phyloP scores from a whole-genome alignment of 2,113 vertebrate genomes.

The Noturus placidus region DNA sequence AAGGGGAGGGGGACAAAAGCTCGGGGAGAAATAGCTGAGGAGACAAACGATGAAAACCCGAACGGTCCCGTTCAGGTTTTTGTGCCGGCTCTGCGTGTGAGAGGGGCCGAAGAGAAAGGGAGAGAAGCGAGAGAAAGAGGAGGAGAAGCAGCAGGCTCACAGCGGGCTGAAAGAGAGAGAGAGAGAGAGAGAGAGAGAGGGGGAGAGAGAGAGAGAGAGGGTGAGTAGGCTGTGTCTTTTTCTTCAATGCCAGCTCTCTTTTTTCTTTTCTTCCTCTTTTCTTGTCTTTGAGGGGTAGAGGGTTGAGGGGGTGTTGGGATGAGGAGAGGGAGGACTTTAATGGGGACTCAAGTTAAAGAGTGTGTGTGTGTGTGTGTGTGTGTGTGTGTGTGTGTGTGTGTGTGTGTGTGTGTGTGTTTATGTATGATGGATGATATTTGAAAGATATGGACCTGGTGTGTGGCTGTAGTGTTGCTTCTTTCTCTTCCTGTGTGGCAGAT shows the following conservation, averaged over 20 bases:
- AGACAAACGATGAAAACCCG: constrained; percentile 58
- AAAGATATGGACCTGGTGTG: constrained; percentile 8
- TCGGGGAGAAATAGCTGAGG: constrained; percentile 51
- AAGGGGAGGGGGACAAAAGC: constrained; percentile 60
- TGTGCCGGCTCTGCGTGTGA: constrained; percentile 51
- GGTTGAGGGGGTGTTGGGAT: not conserved
- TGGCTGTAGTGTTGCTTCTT: constrained; percentile 23
- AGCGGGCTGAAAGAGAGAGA: constrained; percentile 20
- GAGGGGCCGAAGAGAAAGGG: constrained; percentile 39
- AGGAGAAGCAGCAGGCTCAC: constrained; percentile 48
- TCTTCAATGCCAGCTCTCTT: constrained; percentile 39
- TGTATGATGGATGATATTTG: constrained; percentile 22
- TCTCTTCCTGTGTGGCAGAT: constrained; percentile 30
- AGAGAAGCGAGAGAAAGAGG: constrained; percentile 41
- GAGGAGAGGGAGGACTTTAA: constrained; percentile 22
- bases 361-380: not conserved
- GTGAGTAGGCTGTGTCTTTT: constrained; percentile 56
- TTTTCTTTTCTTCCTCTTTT: constrained; percentile 27
- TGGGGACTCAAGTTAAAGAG: constrained; percentile 24
- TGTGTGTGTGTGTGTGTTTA: constrained; percentile 13
- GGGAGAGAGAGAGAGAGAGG: constrained; percentile 45
- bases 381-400: constrained; percentile 19
- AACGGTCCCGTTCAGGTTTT: constrained; percentile 53
- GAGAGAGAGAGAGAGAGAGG: constrained; percentile 35
- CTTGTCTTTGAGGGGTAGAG: constrained; percentile 26